Percentiles rank a stretch among this genome's conserved stretches.
Evolutionary conservation across 2,113 vertebrate species (phyloP).

Genomic region (Ginglymostoma cirratum): DNA sequence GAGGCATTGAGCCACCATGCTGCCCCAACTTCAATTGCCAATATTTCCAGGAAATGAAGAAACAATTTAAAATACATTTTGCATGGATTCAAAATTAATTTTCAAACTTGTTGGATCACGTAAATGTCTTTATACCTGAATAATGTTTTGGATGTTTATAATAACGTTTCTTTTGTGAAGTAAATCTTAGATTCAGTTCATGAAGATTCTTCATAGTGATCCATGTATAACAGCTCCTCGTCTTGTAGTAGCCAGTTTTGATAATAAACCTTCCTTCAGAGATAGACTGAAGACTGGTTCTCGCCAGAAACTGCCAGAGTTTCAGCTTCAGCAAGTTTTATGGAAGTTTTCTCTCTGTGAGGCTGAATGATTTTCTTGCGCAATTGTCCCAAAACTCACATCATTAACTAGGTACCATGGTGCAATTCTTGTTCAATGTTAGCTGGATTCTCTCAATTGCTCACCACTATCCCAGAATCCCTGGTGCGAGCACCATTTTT

Average conservation of each 20-base stretch:
- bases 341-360: too few species aligned
- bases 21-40: neutral
- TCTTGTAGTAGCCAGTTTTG: neutral
- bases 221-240: neutral
- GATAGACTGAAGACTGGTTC: neutral
- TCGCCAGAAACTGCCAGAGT: too few species aligned
- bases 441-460: too few species aligned
- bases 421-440: too few species aligned
- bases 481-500: too few species aligned
- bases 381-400: too few species aligned
- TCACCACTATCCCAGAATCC: too few species aligned
- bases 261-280: neutral
- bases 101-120: neutral
- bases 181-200: neutral
- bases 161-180: neutral
- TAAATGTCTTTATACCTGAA: neutral
- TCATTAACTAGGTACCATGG: too few species aligned
- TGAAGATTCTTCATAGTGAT: neutral
- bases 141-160: neutral
- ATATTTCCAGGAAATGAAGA: neutral
- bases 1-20: too few species aligned
- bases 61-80: neutral
- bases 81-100: neutral
- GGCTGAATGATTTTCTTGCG: too few species aligned
- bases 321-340: too few species aligned